These are phyloP conservation scores for Amazona ochrocephala DNA, from an alignment of 2,797 vertebrate species.

Conservation along the genomic window DNA sequence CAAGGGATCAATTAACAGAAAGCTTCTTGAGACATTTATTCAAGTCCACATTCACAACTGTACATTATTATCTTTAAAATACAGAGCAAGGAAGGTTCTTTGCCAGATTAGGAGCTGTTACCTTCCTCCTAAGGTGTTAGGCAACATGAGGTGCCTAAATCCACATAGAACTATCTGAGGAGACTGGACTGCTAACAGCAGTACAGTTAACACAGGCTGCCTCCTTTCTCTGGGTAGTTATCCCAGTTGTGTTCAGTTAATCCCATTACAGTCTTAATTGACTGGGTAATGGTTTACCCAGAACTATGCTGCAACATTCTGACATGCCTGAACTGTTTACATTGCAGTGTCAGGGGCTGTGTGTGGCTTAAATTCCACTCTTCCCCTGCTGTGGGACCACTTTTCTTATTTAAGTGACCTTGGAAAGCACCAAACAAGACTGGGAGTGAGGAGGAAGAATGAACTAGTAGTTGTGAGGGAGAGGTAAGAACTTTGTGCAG, in stretches of 20 bases:
- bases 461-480: neutral
- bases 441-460: fast-evolving
- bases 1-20: neutral
- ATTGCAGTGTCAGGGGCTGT: neutral
- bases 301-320: neutral
- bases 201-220: neutral
- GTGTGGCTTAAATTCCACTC: neutral
- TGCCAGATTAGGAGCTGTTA: neutral
- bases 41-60: neutral
- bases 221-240: neutral
- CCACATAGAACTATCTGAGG: neutral
- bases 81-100: neutral
- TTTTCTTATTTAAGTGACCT: neutral
- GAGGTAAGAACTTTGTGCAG: neutral
- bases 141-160: neutral
- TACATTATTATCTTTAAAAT: neutral
- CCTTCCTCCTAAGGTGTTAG: neutral
- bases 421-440: neutral
- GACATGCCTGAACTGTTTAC: neutral
- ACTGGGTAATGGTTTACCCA: neutral
- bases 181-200: neutral
- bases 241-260: neutral
- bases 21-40: neutral
- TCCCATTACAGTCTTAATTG: neutral
- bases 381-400: neutral